Conservation (phyloP, 1,140 invertebrate species). For the Oedothorax gibbosus region DNA sequence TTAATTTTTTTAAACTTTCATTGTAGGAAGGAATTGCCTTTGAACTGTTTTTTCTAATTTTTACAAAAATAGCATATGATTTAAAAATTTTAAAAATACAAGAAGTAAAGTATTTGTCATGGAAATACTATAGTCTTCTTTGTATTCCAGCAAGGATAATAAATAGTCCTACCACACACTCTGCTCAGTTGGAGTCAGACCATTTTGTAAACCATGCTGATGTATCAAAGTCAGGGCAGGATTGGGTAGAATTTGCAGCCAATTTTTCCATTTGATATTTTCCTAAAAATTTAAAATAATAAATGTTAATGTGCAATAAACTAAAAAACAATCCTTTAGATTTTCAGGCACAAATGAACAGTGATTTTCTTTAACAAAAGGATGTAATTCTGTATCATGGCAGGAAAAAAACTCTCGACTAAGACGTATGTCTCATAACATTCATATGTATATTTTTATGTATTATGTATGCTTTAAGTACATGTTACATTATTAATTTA, state of each 20-base stretch:
- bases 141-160: background rate
- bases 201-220: conserved; percentile 53
- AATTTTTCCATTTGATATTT: conserved; percentile 42
- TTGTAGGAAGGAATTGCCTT: background rate
- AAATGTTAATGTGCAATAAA: background rate
- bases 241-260: conserved; percentile 54
- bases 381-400: too few relatives aligned
- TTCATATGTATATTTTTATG: too few relatives aligned
- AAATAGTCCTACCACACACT: conserved; percentile 26
- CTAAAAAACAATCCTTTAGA: background rate
- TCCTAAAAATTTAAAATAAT: conserved; percentile 9
- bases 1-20: conserved; percentile 4
- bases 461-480: too few relatives aligned
- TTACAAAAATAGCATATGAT: background rate
- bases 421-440: too few relatives aligned
- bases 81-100: background rate
- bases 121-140: background rate
- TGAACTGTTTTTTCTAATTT: background rate
- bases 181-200: conserved; percentile 32
- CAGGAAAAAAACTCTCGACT: too few relatives aligned
- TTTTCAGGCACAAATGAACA: background rate
- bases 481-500: too few relatives aligned
- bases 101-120: background rate
- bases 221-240: conserved; percentile 47
- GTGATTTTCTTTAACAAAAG: too few relatives aligned